phyloP scores from a whole-genome alignment of 2,888 invertebrate species.

The Harpagoxenus sublaevis region DNA sequence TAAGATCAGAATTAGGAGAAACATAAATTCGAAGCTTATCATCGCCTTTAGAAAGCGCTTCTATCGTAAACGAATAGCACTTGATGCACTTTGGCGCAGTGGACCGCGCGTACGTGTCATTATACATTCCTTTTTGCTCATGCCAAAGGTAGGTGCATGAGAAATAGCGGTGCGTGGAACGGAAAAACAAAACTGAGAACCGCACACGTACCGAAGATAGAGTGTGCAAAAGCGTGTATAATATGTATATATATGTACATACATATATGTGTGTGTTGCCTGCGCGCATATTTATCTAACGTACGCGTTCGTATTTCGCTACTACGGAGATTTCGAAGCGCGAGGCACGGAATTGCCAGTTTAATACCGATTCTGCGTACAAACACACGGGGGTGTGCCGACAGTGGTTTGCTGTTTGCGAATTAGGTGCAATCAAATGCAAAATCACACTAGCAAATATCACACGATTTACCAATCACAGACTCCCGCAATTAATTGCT shows the following conservation, averaged over 20 bases:
- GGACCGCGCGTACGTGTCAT: constrained; percentile 40
- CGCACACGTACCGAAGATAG: constrained; percentile 21
- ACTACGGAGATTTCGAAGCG: constrained; percentile 63
- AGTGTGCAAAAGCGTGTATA: constrained; percentile 25
- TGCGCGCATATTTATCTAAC: constrained; percentile 48
- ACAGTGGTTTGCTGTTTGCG: constrained; percentile 81
- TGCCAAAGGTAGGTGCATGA: constrained; percentile 33
- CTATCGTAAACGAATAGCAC: constrained; percentile 15
- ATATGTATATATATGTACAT: background rate
- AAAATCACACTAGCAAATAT: constrained; percentile 81
- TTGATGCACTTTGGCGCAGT: constrained; percentile 29
- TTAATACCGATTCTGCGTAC: constrained; percentile 77
- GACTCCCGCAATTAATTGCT: constrained; percentile 72
- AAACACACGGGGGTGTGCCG: constrained; percentile 75
- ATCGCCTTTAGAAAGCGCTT: background rate
- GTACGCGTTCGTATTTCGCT: constrained; percentile 43
- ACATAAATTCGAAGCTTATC: constrained; percentile 9
- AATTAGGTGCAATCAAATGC: constrained; percentile 84
- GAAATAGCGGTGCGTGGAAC: constrained; percentile 18
- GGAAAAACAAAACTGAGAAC: constrained; percentile 45
- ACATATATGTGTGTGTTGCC: background rate
- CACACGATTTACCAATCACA: constrained; percentile 77
- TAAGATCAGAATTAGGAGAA: background rate
- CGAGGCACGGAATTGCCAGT: constrained; percentile 69
- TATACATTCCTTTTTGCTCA: constrained; percentile 48